phyloP scores from a whole-genome alignment of 30 jellyfish, hydroid and myxozoan species.

The Turritopsis dohrnii region DNA sequence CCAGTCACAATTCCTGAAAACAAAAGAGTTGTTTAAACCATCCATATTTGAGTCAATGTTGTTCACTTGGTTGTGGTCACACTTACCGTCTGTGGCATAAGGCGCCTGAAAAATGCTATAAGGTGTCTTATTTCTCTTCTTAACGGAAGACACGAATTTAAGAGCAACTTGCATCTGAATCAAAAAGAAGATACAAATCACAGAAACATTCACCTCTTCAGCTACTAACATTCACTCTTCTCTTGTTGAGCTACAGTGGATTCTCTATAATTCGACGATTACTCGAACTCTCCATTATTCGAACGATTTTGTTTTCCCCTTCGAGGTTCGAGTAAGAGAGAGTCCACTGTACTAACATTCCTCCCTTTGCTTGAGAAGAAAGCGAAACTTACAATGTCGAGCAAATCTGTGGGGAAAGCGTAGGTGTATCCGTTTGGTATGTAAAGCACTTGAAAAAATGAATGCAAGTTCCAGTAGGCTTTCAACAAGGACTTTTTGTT shows the following conservation, averaged over 20 bases:
- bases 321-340: too few relatives aligned
- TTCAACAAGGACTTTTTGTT: neutral
- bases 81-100: neutral
- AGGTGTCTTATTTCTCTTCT: neutral
- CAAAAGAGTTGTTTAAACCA: neutral
- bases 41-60: neutral
- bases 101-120: neutral
- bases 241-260: too few relatives aligned
- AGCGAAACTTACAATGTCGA: neutral
- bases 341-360: too few relatives aligned
- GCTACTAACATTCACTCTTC: too few relatives aligned
- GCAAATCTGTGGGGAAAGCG: neutral
- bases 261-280: too few relatives aligned
- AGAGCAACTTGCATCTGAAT: neutral
- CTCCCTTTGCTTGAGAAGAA: too few relatives aligned
- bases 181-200: neutral
- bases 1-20: neutral
- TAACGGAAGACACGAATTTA: neutral
- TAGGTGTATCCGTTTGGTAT: conserved; percentile 16
- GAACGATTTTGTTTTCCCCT: too few relatives aligned
- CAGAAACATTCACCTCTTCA: too few relatives aligned
- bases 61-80: neutral
- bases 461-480: conserved; percentile 32
- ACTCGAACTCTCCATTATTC: too few relatives aligned
- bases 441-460: conserved; percentile 9